Conservation (phyloP, 2,113 vertebrate species). For the Archilochus colubris region DNA sequence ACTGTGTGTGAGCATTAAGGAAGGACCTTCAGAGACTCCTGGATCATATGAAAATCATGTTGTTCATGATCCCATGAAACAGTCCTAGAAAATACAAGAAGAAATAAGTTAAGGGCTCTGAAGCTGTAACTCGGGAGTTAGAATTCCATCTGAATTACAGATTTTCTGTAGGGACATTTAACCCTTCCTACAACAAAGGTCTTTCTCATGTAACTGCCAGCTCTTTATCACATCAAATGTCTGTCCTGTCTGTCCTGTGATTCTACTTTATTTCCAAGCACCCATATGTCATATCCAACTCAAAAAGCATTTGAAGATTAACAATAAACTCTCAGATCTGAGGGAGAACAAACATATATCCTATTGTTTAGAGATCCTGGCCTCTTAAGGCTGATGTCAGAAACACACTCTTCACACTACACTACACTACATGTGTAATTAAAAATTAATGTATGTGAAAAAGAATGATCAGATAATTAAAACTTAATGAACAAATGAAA, state of each 20-base stretch:
- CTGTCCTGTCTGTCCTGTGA: background rate
- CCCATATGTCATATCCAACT: background rate
- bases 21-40: background rate
- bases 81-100: background rate
- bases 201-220: background rate
- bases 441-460: background rate
- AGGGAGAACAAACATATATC: background rate
- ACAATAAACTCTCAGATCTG: background rate
- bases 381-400: background rate
- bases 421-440: background rate
- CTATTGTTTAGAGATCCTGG: background rate
- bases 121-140: background rate
- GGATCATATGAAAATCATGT: background rate
- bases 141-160: background rate
- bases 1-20: background rate
- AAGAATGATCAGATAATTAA: background rate
- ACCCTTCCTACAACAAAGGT: background rate
- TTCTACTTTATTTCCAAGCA: background rate
- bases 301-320: background rate
- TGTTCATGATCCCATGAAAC: background rate
- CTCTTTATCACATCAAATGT: background rate
- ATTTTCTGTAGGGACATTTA: background rate
- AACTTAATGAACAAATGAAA: background rate
- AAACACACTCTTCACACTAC: background rate
- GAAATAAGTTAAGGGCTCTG: background rate